Base-by-base conservation (phyloP, 2,797 vertebrate species). In the Ammospiza maritima region DNA sequence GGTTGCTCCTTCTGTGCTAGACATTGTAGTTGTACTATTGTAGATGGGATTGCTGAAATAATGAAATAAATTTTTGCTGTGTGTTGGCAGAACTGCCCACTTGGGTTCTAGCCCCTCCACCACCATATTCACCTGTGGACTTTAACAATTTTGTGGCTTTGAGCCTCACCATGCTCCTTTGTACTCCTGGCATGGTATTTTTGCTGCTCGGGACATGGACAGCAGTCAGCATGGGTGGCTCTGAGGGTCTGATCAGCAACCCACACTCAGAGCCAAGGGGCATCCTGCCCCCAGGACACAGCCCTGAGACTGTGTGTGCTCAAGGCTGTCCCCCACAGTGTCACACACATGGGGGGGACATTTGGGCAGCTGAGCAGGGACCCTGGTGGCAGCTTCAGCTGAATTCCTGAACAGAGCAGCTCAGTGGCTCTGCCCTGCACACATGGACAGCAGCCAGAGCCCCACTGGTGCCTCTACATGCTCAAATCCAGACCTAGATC, bases 401-500 rank as follows among this genome's bases (percentile, higher is more conserved):
- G 64, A 70, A 66, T 36, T 2, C 0, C 13, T 14, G 44, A 11
- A 11, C 3, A 11, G 40, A 16, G 2, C 25, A 58, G 21, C 34
- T 6, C 57, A 36, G 17, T 13, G 48, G 42, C 20, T 72, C 57
- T 61, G 38, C 64, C 23, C 57, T 38, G 16, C 57, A 66, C 45
- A 7, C 1, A 0, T 2, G 60, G 20, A 32, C 36, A 76, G 62
- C 48, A 48, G 21, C 84, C 69, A 54, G 22, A 2, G 20, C 22
- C 14, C 2, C 0, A 17, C 4, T 0, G 0, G 26, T 11, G 25
- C 16, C 44, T 32, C 5, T 22, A 1, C 4, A 0, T 1, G 18
- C 30, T 45, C 4, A 4, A 67, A 66, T 15, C 13, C 65, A 53
- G 38, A 69, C 26, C 30, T 47, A 58, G 16, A 61, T 40, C 20